Evolutionary conservation across 2,113 vertebrate genomes (phyloP).

Genomic region (Crotophaga sulcirostris): DNA sequence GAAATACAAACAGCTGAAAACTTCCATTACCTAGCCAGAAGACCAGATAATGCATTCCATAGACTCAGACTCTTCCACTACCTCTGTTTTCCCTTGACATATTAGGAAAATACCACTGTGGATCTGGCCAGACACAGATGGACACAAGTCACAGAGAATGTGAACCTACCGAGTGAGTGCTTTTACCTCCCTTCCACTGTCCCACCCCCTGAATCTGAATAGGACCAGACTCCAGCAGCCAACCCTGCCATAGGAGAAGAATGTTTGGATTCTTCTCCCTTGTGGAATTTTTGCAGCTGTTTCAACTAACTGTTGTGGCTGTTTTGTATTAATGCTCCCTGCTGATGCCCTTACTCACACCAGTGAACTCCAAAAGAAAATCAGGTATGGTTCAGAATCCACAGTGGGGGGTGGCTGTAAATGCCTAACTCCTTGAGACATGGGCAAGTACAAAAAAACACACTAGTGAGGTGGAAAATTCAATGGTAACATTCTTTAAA

Average conservation of each 20-base stretch:
- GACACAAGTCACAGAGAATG: neutral
- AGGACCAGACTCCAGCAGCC: neutral
- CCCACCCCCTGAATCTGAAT: neutral
- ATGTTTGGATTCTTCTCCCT: neutral
- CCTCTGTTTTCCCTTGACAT: neutral
- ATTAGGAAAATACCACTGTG: neutral
- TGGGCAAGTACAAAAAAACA: neutral
- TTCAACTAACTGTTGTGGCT: neutral
- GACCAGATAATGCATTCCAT: neutral
- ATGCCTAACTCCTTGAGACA: neutral
- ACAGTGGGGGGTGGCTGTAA: neutral
- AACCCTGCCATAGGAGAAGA: neutral
- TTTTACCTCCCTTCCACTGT: neutral
- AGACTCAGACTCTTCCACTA: neutral
- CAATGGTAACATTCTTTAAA: neutral
- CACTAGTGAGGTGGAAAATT: neutral
- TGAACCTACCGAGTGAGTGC: neutral
- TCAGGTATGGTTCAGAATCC: neutral
- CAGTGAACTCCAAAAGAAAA: neutral
- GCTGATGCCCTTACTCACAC: neutral
- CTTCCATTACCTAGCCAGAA: neutral
- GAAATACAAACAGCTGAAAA: neutral
- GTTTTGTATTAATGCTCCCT: neutral
- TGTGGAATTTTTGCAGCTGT: neutral
- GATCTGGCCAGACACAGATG: neutral